Base-by-base conservation (phyloP, 2,888 invertebrate species). In the Polyommatus icarus region DNA sequence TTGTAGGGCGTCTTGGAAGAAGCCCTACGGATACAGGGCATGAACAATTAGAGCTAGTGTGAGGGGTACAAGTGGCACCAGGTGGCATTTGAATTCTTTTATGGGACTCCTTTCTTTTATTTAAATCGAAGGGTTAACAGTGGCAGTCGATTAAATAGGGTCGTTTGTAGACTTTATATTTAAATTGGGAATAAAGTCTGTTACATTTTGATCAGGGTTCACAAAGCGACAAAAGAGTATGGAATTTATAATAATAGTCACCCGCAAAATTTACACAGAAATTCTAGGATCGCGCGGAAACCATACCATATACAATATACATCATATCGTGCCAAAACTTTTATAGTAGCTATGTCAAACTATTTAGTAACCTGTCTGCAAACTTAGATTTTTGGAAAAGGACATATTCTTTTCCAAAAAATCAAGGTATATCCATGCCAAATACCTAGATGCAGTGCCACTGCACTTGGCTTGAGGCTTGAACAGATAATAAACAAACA, bases 1-100 rank as follows among this genome's bases (percentile, higher is more conserved):
- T 88, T 85, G 84, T 90, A 87, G 84, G 91, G 90, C 87, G 89
- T 92, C 91, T 90, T 87, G 82, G 80, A 81, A 83, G 89, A 90
- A 90, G 85, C 89, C 90, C 78, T 85, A 87, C 83, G 85, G 86
- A 83, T 67, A 81, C 82, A 82, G 83, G 80, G 81, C 81, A 82
- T 79, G 36, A 57, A 71, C 79, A 76, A 77, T 76, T 76, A 71
- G 79, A 78, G 79, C 81, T 79, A 78, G 79, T 50, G 75, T 46
- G 75, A 73, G 73, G 73, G 73, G 73, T 20, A 46, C 40, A 50
- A 75, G 75, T 75, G 75, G 75, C 50, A 54, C 75, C 75, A 75
- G 75, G 75, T 75, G 75, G 75, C 75, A 54, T 75, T 75, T 75
- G 24, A 54, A 50, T 67, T 67, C 67, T 75, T 73, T 73, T 73